Conservation (phyloP, 2,888 invertebrate genomes). For the Drosophila multiciliata region DNA sequence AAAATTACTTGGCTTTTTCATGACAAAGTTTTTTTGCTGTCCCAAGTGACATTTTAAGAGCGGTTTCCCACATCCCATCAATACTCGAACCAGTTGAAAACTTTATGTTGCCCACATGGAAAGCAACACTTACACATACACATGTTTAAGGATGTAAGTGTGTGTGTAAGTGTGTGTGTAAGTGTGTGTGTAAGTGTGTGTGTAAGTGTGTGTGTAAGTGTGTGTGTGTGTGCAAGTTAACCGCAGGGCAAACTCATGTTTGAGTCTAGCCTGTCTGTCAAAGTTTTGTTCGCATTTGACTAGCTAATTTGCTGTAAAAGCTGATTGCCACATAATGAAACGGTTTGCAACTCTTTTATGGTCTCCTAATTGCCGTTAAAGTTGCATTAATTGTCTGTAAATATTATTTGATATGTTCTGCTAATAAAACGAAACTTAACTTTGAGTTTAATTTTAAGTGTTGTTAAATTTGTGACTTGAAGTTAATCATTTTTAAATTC, state of each 20-base stretch:
- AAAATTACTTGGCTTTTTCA: constrained; percentile 69
- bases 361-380: constrained; percentile 21
- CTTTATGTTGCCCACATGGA: constrained; percentile 44
- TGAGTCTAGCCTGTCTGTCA: constrained; percentile 58
- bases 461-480: not conserved
- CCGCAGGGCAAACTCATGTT: constrained; percentile 63
- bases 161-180: constrained; percentile 22
- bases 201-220: constrained; percentile 9
- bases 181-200: not conserved
- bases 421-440: not conserved
- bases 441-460: not conserved
- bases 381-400: constrained; percentile 11
- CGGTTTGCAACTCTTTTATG: constrained; percentile 16
- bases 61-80: constrained; percentile 30
- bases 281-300: constrained; percentile 70
- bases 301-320: constrained; percentile 78
- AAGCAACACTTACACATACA: constrained; percentile 5
- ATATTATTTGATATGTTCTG: constrained; percentile 5
- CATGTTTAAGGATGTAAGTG: constrained; percentile 14
- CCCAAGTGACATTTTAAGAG: constrained; percentile 57
- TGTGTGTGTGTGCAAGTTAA: constrained; percentile 25
- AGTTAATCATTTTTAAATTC: not conserved
- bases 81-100: constrained; percentile 47
- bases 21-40: constrained; percentile 52
- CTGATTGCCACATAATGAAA: constrained; percentile 71